Percentiles rank a stretch among this genome's conserved stretches.
Evolutionary conservation across 2,888 invertebrate species (phyloP).

Genomic region (Cantharis rufa): DNA sequence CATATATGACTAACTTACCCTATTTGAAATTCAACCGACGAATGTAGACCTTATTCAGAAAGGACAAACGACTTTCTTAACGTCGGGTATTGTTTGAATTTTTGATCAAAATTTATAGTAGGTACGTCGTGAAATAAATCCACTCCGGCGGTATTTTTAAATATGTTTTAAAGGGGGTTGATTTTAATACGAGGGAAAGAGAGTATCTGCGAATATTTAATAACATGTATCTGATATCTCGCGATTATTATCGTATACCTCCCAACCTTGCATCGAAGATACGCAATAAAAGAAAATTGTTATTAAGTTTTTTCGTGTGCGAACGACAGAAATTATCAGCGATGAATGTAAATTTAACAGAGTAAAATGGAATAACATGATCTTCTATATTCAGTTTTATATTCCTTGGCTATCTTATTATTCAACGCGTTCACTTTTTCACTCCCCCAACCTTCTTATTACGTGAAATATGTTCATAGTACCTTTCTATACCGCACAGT

Average conservation of each 20-base stretch:
- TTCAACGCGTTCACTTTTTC: slow-evolving; percentile 51
- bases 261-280: neutral
- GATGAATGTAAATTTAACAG: slow-evolving; percentile 20
- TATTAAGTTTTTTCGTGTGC: slow-evolving; percentile 1
- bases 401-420: slow-evolving; percentile 46
- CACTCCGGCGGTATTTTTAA: slow-evolving; percentile 46
- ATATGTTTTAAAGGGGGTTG: slow-evolving; percentile 35
- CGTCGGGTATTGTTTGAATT: slow-evolving; percentile 42
- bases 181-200: slow-evolving; percentile 13
- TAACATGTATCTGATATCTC: slow-evolving; percentile 12
- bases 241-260: slow-evolving; percentile 5
- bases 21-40: slow-evolving; percentile 26
- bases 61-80: slow-evolving; percentile 35
- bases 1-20: slow-evolving; percentile 36
- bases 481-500: slow-evolving; percentile 54
- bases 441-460: slow-evolving; percentile 49
- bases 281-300: neutral
- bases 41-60: slow-evolving; percentile 32
- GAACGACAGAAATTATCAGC: slow-evolving; percentile 8
- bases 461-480: slow-evolving; percentile 54
- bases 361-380: slow-evolving; percentile 20
- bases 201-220: slow-evolving; percentile 20
- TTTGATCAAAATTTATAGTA: slow-evolving; percentile 51
- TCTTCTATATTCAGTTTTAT: slow-evolving; percentile 26
- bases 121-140: slow-evolving; percentile 49